Percentiles rank a stretch among this genome's conserved stretches.
Evolutionary conservation across 2,113 vertebrate species (phyloP).

Genomic region (Phylloscopus whistleri): DNA sequence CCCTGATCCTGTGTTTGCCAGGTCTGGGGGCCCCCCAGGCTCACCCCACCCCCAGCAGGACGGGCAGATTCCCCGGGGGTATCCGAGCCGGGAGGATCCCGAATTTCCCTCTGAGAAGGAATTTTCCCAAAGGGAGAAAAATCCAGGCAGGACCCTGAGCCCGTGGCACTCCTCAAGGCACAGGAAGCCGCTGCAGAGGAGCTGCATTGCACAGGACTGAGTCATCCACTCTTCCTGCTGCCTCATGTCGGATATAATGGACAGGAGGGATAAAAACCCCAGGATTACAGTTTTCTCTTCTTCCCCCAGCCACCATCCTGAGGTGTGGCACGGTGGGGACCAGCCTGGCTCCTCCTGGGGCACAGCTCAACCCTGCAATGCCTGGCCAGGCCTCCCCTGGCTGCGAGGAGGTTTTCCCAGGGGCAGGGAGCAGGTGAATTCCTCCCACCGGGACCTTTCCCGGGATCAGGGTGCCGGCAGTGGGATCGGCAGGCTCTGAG

Average conservation of each 20-base stretch:
- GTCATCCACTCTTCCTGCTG: background rate
- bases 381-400: background rate
- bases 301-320: background rate
- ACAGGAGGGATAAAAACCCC: background rate
- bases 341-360: background rate
- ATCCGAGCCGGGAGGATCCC: background rate
- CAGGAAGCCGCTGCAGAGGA: background rate
- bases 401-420: background rate
- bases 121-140: background rate
- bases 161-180: background rate
- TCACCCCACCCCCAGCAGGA: background rate
- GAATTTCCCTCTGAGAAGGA: fast-evolving
- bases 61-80: background rate
- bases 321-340: background rate
- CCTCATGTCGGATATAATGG: background rate
- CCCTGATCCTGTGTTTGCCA: background rate
- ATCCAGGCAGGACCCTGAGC: fast-evolving
- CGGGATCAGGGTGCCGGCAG: fast-evolving
- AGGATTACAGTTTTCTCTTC: background rate
- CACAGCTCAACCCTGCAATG: background rate
- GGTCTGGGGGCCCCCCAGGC: background rate
- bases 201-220: slow-evolving; percentile 30
- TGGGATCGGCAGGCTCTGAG: background rate
- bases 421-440: background rate
- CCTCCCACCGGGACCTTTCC: fast-evolving